Evolutionary conservation across 1,140 invertebrate species (phyloP).

Genomic region (Formica exsecta): DNA sequence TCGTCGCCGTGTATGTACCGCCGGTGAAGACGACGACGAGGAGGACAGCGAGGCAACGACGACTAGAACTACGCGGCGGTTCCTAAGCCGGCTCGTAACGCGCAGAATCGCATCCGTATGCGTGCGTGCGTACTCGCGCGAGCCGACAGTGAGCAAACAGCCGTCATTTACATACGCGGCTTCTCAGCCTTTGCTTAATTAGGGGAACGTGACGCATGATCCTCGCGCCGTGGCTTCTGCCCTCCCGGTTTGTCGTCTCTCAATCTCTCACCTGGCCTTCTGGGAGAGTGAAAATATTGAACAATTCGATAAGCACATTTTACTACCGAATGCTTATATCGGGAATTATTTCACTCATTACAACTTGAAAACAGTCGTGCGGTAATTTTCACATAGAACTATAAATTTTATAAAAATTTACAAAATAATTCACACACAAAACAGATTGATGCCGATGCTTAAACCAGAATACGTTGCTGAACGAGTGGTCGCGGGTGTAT

Average conservation of each 20-base stretch:
- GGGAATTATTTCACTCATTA: not conserved
- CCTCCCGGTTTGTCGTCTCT: not conserved
- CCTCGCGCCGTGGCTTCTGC: constrained; percentile 31
- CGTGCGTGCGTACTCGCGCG: constrained; percentile 43
- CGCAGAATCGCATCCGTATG: constrained; percentile 33
- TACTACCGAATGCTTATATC: not conserved
- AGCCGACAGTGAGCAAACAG: constrained; percentile 65
- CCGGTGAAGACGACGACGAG: constrained; percentile 19
- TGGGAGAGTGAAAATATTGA: not conserved
- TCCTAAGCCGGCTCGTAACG: constrained; percentile 47
- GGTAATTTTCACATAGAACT: not conserved
- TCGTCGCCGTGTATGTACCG: constrained; percentile 53
- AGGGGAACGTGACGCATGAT: constrained; percentile 65
- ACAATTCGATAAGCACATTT: not conserved
- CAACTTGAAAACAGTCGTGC: not conserved
- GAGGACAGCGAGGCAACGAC: constrained; percentile 8
- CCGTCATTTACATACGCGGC: constrained; percentile 75
- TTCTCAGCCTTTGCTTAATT: constrained; percentile 74
- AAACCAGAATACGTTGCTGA: constrained; percentile 95
- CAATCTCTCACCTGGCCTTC: not conserved
- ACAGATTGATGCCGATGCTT: constrained; percentile 93
- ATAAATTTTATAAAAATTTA: not conserved
- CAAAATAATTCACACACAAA: constrained; percentile 45
- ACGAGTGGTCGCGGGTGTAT: constrained; percentile 93
- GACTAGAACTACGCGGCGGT: constrained; percentile 32